Evolutionary conservation across 2,888 invertebrate genomes (phyloP).

Genomic region (Phortica magna): DNA sequence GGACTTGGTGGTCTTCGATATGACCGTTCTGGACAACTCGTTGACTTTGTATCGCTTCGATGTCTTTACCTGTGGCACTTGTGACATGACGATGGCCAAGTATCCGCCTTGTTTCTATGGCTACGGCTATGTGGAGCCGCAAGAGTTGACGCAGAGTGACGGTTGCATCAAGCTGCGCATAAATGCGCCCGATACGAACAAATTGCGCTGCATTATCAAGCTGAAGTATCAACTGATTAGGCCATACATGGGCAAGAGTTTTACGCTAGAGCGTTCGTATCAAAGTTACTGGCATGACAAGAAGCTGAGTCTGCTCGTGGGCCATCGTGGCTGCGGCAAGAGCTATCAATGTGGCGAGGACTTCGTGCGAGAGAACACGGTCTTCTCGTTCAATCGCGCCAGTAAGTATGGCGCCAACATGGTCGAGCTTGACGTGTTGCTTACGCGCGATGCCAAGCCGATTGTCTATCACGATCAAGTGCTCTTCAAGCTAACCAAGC

Average conservation of each 20-base stretch:
- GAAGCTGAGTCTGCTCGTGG: conserved; percentile 91
- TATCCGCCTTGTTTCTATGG: conserved; percentile 81
- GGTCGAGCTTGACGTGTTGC: conserved; percentile 98
- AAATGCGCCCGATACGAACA: neutral
- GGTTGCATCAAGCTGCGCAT: conserved; percentile 79
- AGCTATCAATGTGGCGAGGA: conserved; percentile 85
- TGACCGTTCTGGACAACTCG: conserved; percentile 84
- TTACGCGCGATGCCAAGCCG: conserved; percentile 94
- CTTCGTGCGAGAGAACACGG: conserved; percentile 87
- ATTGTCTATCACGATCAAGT: conserved; percentile 93
- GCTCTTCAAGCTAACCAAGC: conserved; percentile 74
- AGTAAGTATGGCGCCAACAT: conserved; percentile 94
- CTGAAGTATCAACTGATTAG: neutral
- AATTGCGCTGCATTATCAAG: neutral
- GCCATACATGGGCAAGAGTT: conserved; percentile 70
- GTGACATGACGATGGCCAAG: conserved; percentile 21
- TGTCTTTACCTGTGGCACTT: conserved; percentile 80
- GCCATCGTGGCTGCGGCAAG: conserved; percentile 94
- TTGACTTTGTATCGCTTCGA: conserved; percentile 88
- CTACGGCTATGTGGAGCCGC: conserved; percentile 90
- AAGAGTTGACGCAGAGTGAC: conserved; percentile 85
- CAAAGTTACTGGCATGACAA: conserved; percentile 89
- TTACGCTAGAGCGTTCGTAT: conserved; percentile 87
- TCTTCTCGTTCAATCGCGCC: conserved; percentile 93
- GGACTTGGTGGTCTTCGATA: conserved; percentile 87